Percentiles rank a stretch among this genome's conserved stretches.
Evolutionary conservation across 2,113 vertebrate genomes (phyloP).

Genomic region (Halcyon malimbica): DNA sequence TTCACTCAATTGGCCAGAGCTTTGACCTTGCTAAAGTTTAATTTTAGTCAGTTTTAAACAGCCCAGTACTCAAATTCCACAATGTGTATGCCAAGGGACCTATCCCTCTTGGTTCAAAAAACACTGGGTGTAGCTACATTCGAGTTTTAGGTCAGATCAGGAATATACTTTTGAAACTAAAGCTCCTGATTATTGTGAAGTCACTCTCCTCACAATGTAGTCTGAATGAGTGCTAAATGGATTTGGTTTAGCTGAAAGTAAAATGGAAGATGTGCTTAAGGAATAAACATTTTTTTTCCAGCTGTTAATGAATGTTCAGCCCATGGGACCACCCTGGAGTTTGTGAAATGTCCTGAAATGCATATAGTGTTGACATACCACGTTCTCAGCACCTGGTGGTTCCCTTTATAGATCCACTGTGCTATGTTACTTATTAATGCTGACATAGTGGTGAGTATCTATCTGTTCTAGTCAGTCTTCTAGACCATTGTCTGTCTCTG

Average conservation of each 20-base stretch:
- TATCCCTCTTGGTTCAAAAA: background rate
- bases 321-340: background rate
- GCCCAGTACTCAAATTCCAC: background rate
- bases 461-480: background rate
- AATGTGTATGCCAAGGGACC: background rate
- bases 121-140: background rate
- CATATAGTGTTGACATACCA: background rate
- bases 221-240: background rate
- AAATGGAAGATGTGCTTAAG: background rate
- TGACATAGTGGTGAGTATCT: background rate
- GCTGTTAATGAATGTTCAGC: background rate
- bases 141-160: background rate
- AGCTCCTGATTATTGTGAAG: background rate
- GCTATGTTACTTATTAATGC: accelerated
- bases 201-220: background rate
- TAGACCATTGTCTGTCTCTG: background rate
- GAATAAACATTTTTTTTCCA: background rate
- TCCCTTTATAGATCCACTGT: background rate
- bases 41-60: conserved; percentile 10
- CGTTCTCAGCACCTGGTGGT: background rate
- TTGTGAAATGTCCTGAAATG: background rate
- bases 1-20: background rate
- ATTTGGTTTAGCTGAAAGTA: background rate
- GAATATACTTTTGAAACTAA: background rate
- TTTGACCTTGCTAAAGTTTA: background rate